Conservation (phyloP, 2,888 invertebrate species). For the Eupithecia abbreviata region DNA sequence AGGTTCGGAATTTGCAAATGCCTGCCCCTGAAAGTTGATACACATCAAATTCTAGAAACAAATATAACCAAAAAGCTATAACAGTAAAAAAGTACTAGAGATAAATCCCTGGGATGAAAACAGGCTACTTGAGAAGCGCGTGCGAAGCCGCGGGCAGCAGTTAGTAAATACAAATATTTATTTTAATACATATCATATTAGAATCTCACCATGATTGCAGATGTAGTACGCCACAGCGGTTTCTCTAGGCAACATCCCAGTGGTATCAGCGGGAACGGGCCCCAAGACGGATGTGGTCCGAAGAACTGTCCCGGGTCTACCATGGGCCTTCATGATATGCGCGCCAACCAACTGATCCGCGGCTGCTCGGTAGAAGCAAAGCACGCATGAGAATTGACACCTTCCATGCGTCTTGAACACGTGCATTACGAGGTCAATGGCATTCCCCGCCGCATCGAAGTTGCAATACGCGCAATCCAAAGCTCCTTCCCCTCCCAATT, state of each 20-base stretch:
- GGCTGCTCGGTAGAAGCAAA: conserved; percentile 87
- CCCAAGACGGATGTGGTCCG: conserved; percentile 49
- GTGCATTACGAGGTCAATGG: conserved; percentile 81
- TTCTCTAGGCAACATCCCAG: conserved; percentile 59
- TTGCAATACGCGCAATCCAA: conserved; percentile 85
- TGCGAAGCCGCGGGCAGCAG: too few species aligned
- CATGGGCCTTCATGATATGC: conserved; percentile 79
- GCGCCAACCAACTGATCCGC: conserved; percentile 84
- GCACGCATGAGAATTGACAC: conserved; percentile 85
- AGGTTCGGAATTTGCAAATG: conserved; percentile 65
- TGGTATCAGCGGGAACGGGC: conserved; percentile 42
- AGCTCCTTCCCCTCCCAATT: conserved; percentile 68
- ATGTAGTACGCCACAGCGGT: conserved; percentile 66
- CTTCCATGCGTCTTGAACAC: conserved; percentile 85
- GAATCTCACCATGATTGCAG: conserved; percentile 61
- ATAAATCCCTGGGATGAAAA: too few species aligned
- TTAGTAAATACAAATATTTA: too few species aligned
- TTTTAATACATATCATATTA: background rate
- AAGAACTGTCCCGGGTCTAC: conserved; percentile 49
- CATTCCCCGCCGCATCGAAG: conserved; percentile 63
- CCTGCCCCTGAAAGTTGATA: conserved; percentile 43
- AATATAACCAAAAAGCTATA: background rate
- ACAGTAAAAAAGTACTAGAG: background rate
- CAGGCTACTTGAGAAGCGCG: too few species aligned
- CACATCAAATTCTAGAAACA: background rate